phyloP scores from a whole-genome alignment of 1,140 invertebrate genomes.

The Venustaconcha ellipsiformis region DNA sequence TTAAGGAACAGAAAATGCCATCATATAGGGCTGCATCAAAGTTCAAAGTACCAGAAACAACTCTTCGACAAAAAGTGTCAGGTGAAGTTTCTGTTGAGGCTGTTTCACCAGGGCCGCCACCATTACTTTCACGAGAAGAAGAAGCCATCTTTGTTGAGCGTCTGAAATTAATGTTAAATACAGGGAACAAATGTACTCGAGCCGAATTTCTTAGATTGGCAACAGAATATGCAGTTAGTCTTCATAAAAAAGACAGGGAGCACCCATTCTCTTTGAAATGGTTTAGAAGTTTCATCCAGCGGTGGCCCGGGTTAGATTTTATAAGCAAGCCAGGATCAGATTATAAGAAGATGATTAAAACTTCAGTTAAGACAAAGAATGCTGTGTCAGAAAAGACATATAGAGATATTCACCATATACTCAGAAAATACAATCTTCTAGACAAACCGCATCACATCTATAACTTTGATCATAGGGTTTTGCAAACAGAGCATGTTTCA shows the following conservation, averaged over 20 bases:
- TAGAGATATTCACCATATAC: no score
- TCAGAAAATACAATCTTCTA: no score
- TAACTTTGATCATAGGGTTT: no score
- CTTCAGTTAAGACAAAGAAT: no score
- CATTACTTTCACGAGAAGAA: constrained; percentile 18
- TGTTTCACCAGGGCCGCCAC: constrained; percentile 11
- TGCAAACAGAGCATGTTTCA: no score
- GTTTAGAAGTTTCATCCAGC: no score
- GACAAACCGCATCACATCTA: no score
- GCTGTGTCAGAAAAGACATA: no score
- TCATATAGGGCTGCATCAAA: constrained; percentile 20
- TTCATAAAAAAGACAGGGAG: not conserved
- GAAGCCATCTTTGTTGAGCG: constrained; percentile 15
- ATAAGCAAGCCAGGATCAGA: no score
- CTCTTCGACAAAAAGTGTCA: constrained; percentile 10
- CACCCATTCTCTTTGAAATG: no score
- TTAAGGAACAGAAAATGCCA: constrained; percentile 27
- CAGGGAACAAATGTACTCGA: constrained; percentile 18
- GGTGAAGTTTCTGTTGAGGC: constrained; percentile 12
- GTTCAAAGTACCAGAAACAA: constrained; percentile 10
- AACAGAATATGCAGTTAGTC: constrained; percentile 19
- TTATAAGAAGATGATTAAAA: no score
- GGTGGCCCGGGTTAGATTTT: no score
- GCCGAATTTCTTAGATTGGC: constrained; percentile 10
- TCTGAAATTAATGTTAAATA: constrained; percentile 9